phyloP scores from a whole-genome alignment of 2,888 invertebrate genomes.

The Phalera bucephala region DNA sequence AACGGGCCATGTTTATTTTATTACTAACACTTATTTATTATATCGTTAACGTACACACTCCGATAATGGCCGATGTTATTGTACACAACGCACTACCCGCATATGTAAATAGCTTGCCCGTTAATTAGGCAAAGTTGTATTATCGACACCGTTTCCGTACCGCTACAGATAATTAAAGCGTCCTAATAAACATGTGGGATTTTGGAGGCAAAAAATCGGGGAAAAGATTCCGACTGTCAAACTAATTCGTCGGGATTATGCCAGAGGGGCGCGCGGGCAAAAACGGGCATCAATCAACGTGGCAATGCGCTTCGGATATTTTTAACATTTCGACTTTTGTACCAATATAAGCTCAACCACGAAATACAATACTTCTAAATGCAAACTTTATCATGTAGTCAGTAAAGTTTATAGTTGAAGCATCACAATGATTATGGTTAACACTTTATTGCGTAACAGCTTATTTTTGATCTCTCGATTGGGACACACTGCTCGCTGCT shows the following conservation, averaged over 20 bases:
- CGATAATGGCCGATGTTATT: slow-evolving; percentile 27
- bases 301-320: slow-evolving; percentile 52
- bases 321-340: slow-evolving; percentile 40
- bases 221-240: slow-evolving; percentile 75
- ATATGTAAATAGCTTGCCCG: slow-evolving; percentile 18
- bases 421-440: too few species aligned
- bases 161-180: slow-evolving; percentile 73
- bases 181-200: slow-evolving; percentile 70
- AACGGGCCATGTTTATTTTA: slow-evolving; percentile 61
- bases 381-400: too few species aligned
- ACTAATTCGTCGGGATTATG: slow-evolving; percentile 73
- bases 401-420: too few species aligned
- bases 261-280: slow-evolving; percentile 64
- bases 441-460: too few species aligned
- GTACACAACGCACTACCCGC: slow-evolving; percentile 12
- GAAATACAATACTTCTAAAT: too few species aligned
- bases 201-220: slow-evolving; percentile 64
- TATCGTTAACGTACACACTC: slow-evolving; percentile 42
- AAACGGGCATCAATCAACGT: slow-evolving; percentile 72
- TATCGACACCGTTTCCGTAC: slow-evolving; percentile 54
- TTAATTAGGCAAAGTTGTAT: slow-evolving; percentile 31
- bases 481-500: slow-evolving; percentile 19
- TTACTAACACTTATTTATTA: slow-evolving; percentile 47
- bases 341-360: too few species aligned
- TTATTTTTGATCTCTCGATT: slow-evolving; percentile 23